Evolutionary conservation across 1,140 invertebrate genomes (phyloP).

Genomic region (Drosophila leontia): DNA sequence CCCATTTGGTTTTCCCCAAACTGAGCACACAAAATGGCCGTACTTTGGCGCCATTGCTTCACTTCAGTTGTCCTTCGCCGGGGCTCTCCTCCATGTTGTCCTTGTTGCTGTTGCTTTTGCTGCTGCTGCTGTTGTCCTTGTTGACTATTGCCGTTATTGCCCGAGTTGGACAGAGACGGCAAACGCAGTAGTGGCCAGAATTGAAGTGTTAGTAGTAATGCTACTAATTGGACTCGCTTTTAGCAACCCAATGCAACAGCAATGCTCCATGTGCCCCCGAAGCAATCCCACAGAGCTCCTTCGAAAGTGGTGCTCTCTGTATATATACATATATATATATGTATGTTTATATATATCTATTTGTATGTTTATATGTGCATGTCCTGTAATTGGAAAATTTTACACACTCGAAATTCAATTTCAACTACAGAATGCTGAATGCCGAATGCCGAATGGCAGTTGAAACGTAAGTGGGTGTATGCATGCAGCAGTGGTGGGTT

Average conservation of each 20-base stretch:
- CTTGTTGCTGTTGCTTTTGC: constrained; percentile 8
- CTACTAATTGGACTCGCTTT: constrained; percentile 83
- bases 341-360: background rate
- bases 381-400: constrained; percentile 82
- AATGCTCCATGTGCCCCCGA: constrained; percentile 54
- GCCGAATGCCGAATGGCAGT: constrained; percentile 15
- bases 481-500: constrained; percentile 9
- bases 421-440: constrained; percentile 36
- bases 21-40: constrained; percentile 76
- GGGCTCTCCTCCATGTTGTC: constrained; percentile 8
- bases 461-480: constrained; percentile 9
- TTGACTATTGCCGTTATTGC: constrained; percentile 78
- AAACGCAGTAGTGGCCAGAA: constrained; percentile 53
- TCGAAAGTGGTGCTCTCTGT: constrained; percentile 37
- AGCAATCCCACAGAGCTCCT: constrained; percentile 52
- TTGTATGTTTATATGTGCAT: constrained; percentile 27
- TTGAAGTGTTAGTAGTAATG: constrained; percentile 84
- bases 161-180: constrained; percentile 20
- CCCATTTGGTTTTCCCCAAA: constrained; percentile 19
- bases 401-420: constrained; percentile 83
- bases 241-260: constrained; percentile 49
- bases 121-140: constrained; percentile 44
- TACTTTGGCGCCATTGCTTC: constrained; percentile 79
- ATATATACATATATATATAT: background rate
- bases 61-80: constrained; percentile 37